phyloP scores from a whole-genome alignment of 2,797 vertebrate species.

The Poliocrania exsul region DNA sequence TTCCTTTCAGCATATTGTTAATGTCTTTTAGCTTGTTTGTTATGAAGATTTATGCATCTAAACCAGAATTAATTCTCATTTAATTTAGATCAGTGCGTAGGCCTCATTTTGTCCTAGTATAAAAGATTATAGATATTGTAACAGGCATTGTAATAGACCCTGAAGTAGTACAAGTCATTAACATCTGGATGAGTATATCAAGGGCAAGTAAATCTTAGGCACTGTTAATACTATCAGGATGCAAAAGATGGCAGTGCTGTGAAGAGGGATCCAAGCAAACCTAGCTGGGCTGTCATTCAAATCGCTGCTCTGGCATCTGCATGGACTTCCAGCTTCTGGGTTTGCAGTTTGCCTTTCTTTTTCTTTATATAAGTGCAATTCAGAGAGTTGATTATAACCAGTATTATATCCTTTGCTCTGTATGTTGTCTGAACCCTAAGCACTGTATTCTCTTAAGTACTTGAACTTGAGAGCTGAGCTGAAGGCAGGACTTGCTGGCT shows the following conservation, averaged over 20 bases:
- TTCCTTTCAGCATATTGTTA: background rate
- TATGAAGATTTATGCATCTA: background rate
- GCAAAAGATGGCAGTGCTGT: conserved; percentile 30
- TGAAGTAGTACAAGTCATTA: background rate
- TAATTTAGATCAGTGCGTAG: background rate
- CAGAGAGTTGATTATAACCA: background rate
- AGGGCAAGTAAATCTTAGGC: background rate
- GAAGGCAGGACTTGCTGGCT: background rate
- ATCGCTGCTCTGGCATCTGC: background rate
- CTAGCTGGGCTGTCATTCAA: fast-evolving
- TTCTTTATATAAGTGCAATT: background rate
- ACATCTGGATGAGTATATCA: background rate
- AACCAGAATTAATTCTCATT: background rate
- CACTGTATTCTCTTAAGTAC: background rate
- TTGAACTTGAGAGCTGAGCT: background rate
- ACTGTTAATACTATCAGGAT: background rate
- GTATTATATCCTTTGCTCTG: background rate
- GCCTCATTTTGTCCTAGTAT: background rate
- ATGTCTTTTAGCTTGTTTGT: background rate
- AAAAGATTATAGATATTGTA: background rate
- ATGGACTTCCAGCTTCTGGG: background rate
- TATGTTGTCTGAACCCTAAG: background rate
- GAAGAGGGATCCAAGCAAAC: background rate
- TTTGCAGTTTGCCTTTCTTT: background rate
- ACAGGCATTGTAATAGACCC: background rate